Evolutionary conservation across 2,797 vertebrate species (phyloP).

Genomic region (Malurus leucopterus): DNA sequence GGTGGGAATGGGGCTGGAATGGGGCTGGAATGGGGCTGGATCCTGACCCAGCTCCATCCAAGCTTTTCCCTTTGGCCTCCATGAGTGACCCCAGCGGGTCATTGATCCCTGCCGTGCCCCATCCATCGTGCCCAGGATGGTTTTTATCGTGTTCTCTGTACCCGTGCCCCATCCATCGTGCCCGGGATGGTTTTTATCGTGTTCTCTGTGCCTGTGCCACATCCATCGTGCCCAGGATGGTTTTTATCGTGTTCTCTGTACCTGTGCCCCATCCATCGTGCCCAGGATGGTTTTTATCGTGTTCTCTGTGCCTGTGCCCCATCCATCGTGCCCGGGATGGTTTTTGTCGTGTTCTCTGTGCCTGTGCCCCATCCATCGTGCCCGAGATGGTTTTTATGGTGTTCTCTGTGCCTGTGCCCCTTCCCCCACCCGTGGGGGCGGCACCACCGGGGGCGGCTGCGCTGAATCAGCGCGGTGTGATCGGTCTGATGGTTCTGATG

Average conservation of each 20-base stretch:
- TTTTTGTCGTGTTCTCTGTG: neutral
- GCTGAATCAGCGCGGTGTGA: slow-evolving; percentile 29
- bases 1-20: neutral
- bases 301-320: neutral
- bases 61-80: no score
- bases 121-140: no score
- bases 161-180: no score
- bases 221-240: no score
- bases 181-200: no score
- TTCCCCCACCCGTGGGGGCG: neutral
- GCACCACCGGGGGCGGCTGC: neutral
- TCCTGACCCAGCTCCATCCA: neutral
- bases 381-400: neutral
- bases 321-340: neutral
- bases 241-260: no score
- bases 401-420: neutral
- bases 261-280: no score
- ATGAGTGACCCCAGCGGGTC: no score
- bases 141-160: no score
- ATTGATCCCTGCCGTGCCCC: no score
- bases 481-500: neutral
- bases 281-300: no score
- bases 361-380: neutral
- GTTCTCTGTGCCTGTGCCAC: no score
- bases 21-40: neutral